These are phyloP conservation scores for Elaeidobius kamerunicus DNA, from an alignment of 2,888 invertebrate species.

Conservation along the genomic window DNA sequence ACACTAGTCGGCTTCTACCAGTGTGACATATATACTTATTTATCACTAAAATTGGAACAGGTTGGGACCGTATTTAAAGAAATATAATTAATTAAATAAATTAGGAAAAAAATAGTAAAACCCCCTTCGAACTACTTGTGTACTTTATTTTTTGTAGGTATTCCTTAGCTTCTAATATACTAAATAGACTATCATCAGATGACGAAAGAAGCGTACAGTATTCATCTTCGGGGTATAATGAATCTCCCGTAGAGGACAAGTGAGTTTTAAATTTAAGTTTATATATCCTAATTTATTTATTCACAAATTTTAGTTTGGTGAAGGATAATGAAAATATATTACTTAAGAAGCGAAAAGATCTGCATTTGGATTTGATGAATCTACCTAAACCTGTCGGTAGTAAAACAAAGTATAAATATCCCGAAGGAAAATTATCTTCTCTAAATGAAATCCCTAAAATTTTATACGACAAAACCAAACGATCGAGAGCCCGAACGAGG, in stretches of 20 bases:
- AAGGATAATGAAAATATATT: conserved; percentile 37
- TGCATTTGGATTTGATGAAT: conserved; percentile 60
- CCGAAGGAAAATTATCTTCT: conserved; percentile 36
- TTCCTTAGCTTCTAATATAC: conserved; percentile 46
- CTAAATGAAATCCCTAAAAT: conserved; percentile 39
- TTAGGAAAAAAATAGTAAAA: too few species aligned
- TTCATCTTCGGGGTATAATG: conserved; percentile 73
- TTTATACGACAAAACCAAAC: conserved; percentile 45
- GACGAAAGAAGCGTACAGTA: conserved; percentile 59
- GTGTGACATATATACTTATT: too few species aligned
- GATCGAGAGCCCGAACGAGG: conserved; percentile 45
- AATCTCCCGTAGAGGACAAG: conserved; percentile 69
- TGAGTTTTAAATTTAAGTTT: conserved; percentile 43
- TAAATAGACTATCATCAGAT: conserved; percentile 51
- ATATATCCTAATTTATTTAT: conserved; percentile 51
- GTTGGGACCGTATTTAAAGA: too few species aligned
- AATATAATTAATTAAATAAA: too few species aligned
- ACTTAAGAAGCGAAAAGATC: conserved; percentile 65
- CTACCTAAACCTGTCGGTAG: background rate
- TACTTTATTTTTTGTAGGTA: conserved; percentile 24
- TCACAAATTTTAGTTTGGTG: conserved; percentile 22
- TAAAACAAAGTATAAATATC: conserved; percentile 30
- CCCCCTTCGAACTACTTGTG: too few species aligned
- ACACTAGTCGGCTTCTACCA: too few species aligned
- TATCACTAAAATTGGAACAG: too few species aligned